Percentiles rank a stretch among this genome's conserved stretches.
These are phyloP conservation scores for Drosophila acutilabella DNA, from an alignment of 2,888 invertebrate genomes.

Conservation along the genomic window DNA sequence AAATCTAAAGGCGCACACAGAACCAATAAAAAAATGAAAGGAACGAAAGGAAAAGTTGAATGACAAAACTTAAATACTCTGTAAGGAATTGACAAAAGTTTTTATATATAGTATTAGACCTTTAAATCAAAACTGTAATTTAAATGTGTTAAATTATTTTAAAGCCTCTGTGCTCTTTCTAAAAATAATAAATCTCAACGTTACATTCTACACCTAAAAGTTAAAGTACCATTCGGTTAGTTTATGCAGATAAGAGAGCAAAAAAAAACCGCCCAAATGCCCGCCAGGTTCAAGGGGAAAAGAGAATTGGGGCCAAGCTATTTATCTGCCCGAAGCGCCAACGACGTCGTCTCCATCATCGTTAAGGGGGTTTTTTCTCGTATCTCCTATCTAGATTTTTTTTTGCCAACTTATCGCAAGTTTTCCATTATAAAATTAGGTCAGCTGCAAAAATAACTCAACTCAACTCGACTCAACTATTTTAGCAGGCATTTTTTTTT, in stretches of 20 bases:
- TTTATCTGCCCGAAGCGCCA: conserved; percentile 74
- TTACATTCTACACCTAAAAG: neutral
- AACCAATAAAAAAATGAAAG: conserved; percentile 15
- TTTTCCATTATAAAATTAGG: conserved; percentile 83
- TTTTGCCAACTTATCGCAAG: conserved; percentile 76
- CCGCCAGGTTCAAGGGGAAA: conserved; percentile 23
- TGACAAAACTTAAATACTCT: conserved; percentile 17
- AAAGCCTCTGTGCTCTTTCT: too few relatives aligned
- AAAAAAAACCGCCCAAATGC: conserved; percentile 21
- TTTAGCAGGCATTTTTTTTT: conserved; percentile 58
- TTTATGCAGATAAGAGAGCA: conserved; percentile 4
- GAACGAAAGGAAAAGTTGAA: neutral
- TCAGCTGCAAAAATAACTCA: conserved; percentile 82
- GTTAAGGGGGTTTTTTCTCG: conserved; percentile 22
- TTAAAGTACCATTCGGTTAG: neutral
- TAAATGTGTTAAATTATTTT: too few relatives aligned
- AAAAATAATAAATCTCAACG: too few relatives aligned
- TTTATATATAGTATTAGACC: too few relatives aligned
- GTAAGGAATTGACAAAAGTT: too few relatives aligned
- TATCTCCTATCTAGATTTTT: conserved; percentile 37
- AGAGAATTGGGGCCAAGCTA: conserved; percentile 57
- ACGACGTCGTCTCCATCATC: conserved; percentile 47
- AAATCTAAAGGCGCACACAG: conserved; percentile 57
- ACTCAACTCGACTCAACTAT: conserved; percentile 65
- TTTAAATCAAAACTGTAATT: too few relatives aligned